Conservation (phyloP, 2,888 invertebrate genomes). For the Clivina fossor region DNA sequence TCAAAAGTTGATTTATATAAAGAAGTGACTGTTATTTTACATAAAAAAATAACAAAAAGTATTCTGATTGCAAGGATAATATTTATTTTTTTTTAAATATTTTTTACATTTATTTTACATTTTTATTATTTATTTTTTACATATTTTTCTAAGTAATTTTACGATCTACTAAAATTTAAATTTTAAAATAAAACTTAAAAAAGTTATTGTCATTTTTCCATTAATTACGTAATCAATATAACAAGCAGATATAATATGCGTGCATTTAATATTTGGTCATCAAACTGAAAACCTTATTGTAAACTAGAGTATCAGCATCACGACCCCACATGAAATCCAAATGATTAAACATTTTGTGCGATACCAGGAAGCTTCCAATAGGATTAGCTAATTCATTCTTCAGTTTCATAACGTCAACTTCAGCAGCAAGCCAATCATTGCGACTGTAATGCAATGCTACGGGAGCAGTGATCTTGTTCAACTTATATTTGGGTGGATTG, state of each 20-base stretch:
- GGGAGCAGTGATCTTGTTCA: conserved; percentile 51
- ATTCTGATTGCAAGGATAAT: too few species aligned
- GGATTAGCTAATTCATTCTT: conserved; percentile 51
- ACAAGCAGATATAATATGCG: background rate
- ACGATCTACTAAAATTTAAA: too few species aligned
- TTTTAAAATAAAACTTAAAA: too few species aligned
- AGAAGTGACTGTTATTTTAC: too few species aligned
- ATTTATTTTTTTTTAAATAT: too few species aligned
- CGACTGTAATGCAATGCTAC: conserved; percentile 54
- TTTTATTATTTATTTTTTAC: too few species aligned
- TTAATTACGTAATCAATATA: too few species aligned
- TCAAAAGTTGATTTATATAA: too few species aligned
- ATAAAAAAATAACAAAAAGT: too few species aligned
- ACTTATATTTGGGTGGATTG: conserved; percentile 53
- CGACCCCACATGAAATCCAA: conserved; percentile 61
- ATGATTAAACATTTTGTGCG: conserved; percentile 57
- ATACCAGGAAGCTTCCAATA: conserved; percentile 55
- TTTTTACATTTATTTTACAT: too few species aligned
- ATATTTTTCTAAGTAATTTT: too few species aligned
- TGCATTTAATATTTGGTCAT: conserved; percentile 29
- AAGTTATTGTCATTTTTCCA: too few species aligned
- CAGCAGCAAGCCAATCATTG: conserved; percentile 57
- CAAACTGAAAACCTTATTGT: conserved; percentile 36
- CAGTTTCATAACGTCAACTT: conserved; percentile 54
- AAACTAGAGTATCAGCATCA: conserved; percentile 47